Conservation (phyloP, 2,888 invertebrate genomes). For the Isotomurus palustris region DNA sequence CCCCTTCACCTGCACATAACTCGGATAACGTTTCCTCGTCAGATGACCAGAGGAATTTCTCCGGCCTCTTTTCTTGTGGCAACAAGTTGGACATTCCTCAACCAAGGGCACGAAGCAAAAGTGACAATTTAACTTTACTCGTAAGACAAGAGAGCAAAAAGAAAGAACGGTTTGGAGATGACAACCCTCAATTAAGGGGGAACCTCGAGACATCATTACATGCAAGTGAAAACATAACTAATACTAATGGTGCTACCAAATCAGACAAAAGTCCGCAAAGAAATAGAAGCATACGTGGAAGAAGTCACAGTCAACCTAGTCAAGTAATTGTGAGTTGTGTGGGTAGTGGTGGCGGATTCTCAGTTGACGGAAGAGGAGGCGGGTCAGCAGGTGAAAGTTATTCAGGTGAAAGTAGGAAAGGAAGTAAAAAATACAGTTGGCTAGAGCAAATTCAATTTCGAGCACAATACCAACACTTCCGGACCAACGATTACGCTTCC, state of each 20-base stretch:
- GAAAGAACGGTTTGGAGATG: no score
- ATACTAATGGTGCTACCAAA: no score
- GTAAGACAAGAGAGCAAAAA: no score
- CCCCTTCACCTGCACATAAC: constrained; percentile 16
- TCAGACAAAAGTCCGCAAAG: constrained; percentile 1
- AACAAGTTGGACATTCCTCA: no score
- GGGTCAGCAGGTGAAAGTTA: neutral
- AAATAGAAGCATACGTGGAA: constrained; percentile 17
- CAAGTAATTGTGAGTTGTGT: neutral
- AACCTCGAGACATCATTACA: no score
- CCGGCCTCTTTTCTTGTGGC: no score
- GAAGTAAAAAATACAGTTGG: constrained; percentile 26
- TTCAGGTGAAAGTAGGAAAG: constrained; percentile 3
- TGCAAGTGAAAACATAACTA: no score
- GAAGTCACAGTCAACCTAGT: constrained; percentile 30
- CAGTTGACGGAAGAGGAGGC: neutral
- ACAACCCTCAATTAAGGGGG: no score
- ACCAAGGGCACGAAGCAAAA: no score
- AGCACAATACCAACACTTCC: constrained; percentile 45
- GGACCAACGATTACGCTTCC: constrained; percentile 44
- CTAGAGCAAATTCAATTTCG: constrained; percentile 43
- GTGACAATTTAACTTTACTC: no score
- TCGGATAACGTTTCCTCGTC: neutral
- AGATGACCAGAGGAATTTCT: neutral
- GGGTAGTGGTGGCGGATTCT: constrained; percentile 2